Percentiles rank a stretch among this genome's conserved stretches.
Evolutionary conservation across 2,113 vertebrate species (phyloP).

Genomic region (Bubalus kerabau): DNA sequence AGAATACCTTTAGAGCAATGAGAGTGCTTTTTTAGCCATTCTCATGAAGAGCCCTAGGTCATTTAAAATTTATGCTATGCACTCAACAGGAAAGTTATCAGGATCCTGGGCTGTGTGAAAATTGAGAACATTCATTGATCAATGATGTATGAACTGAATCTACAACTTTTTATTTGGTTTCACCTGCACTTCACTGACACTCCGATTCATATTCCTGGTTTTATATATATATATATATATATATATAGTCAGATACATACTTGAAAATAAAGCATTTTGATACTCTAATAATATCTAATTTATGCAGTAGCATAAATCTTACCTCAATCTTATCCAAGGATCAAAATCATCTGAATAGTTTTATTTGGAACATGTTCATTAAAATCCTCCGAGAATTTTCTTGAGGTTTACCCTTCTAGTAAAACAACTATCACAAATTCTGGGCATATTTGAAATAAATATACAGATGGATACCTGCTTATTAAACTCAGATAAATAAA

Average conservation of each 20-base stretch:
- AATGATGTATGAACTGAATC: slow-evolving; percentile 63
- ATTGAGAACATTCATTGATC: slow-evolving; percentile 67
- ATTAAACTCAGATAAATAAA: neutral
- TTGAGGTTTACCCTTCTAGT: neutral
- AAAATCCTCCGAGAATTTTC: neutral
- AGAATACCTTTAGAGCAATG: slow-evolving; percentile 9
- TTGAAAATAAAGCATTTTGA: slow-evolving; percentile 20
- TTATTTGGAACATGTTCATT: neutral
- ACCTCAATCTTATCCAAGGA: neutral
- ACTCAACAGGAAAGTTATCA: slow-evolving; percentile 52
- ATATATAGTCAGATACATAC: neutral
- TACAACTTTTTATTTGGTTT: slow-evolving; percentile 58
- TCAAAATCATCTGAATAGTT: neutral
- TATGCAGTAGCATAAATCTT: neutral
- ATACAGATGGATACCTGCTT: neutral
- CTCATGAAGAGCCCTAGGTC: neutral
- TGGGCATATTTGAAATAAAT: neutral
- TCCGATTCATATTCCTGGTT: slow-evolving; percentile 34
- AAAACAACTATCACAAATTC: neutral
- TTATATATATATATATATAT: neutral
- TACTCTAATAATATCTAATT: slow-evolving; percentile 31
- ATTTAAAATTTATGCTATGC: slow-evolving; percentile 65
- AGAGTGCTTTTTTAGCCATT: slow-evolving; percentile 44
- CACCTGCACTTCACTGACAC: slow-evolving; percentile 9
- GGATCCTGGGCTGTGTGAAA: slow-evolving; percentile 1